These are phyloP conservation scores for Oncorhynchus nerka DNA, from an alignment of 2,113 vertebrate species.

Conservation along the genomic window DNA sequence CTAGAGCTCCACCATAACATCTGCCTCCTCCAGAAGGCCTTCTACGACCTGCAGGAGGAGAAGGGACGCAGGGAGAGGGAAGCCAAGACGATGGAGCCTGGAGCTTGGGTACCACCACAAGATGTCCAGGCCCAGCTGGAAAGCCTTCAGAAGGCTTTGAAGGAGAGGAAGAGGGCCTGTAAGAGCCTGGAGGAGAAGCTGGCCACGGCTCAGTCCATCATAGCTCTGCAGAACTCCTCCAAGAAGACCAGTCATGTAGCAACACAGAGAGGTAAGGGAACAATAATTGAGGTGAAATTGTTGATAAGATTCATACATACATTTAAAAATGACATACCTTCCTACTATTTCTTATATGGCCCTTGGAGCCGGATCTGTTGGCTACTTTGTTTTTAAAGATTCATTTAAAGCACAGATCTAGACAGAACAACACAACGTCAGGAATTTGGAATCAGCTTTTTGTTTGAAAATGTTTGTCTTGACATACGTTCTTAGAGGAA, in stretches of 20 bases:
- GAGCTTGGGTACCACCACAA: constrained; percentile 32
- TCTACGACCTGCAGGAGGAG: constrained; percentile 45
- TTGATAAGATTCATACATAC: neutral
- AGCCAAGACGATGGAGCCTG: constrained; percentile 20
- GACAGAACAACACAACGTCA: too few species aligned
- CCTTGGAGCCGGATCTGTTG: too few species aligned
- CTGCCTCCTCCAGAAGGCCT: constrained; percentile 48
- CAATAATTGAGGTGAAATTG: neutral
- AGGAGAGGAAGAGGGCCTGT: constrained; percentile 67
- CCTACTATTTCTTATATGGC: too few species aligned
- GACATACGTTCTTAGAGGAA: neutral
- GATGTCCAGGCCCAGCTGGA: constrained; percentile 61
- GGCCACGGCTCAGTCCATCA: constrained; percentile 54
- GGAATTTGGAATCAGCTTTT: neutral
- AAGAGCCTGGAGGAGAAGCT: constrained; percentile 68
- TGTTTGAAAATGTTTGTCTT: neutral
- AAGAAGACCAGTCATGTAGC: constrained; percentile 40
- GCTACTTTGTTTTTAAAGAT: too few species aligned
- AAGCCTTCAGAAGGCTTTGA: constrained; percentile 69
- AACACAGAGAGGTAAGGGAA: constrained; percentile 56
- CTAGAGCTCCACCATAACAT: constrained; percentile 60
- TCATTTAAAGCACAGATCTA: neutral
- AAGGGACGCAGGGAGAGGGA: constrained; percentile 32
- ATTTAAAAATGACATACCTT: neutral
- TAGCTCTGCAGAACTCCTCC: constrained; percentile 38